phyloP scores from a whole-genome alignment of 2,113 vertebrate species.

The Desmodus rotundus region DNA sequence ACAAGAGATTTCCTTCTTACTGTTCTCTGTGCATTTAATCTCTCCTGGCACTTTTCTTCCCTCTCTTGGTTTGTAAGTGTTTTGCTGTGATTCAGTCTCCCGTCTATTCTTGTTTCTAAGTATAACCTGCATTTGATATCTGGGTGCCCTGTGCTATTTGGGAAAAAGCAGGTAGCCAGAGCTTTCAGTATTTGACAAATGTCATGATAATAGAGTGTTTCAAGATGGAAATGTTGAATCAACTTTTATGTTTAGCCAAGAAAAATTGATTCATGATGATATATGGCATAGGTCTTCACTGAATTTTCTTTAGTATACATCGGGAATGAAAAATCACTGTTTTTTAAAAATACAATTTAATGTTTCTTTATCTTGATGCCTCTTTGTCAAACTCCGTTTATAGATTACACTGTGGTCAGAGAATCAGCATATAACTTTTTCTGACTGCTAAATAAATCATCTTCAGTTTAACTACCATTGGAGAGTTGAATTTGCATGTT shows the following conservation, averaged over 20 bases:
- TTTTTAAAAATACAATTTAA: not conserved
- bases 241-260: slow-evolving; percentile 50
- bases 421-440: not conserved
- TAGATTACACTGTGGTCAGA: not conserved
- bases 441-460: not conserved
- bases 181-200: slow-evolving; percentile 60
- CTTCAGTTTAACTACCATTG: not conserved
- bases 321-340: not conserved
- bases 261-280: slow-evolving; percentile 47
- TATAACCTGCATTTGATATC: slow-evolving; percentile 59
- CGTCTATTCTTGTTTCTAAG: slow-evolving; percentile 64
- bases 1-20: slow-evolving; percentile 63
- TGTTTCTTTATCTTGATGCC: slow-evolving; percentile 7
- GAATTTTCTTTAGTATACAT: not conserved
- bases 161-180: slow-evolving; percentile 48
- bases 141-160: slow-evolving; percentile 48
- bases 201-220: slow-evolving; percentile 56
- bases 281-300: not conserved
- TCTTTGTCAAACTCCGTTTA: not conserved
- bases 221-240: slow-evolving; percentile 49
- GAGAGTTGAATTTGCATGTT: not conserved
- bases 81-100: slow-evolving; percentile 65
- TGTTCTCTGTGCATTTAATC: slow-evolving; percentile 63
- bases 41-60: slow-evolving; percentile 31
- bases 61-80: slow-evolving; percentile 59